Percentiles rank a stretch among this genome's conserved stretches.
Evolutionary conservation across 2,888 invertebrate genomes (phyloP).

Genomic region (Allophyes oxyacanthae): DNA sequence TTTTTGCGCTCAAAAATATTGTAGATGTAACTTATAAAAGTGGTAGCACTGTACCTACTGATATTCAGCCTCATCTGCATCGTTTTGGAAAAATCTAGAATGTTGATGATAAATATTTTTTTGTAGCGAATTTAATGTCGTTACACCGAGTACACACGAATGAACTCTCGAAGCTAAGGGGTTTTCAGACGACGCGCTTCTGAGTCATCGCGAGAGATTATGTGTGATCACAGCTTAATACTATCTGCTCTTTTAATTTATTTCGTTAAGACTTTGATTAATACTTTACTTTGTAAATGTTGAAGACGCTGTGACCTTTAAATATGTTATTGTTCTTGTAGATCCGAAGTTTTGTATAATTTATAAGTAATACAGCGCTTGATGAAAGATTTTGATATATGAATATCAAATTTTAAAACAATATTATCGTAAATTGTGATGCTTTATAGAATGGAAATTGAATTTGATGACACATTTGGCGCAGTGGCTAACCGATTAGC

Average conservation of each 20-base stretch:
- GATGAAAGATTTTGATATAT: no score
- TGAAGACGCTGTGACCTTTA: neutral
- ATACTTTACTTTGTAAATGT: constrained; percentile 6
- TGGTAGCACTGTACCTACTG: no score
- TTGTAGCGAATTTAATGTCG: constrained; percentile 7
- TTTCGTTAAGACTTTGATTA: constrained; percentile 12
- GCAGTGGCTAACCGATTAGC: no score
- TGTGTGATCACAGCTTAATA: constrained; percentile 14
- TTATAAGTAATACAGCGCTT: neutral
- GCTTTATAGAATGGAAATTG: no score
- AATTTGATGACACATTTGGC: no score
- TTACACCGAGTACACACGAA: constrained; percentile 11
- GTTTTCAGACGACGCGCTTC: constrained; percentile 5
- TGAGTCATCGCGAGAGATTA: constrained; percentile 15
- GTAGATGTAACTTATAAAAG: no score
- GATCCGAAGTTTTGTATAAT: neutral
- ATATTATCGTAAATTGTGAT: no score
- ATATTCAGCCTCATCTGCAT: no score
- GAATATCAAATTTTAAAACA: no score
- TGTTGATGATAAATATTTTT: no score
- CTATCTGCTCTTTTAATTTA: constrained; percentile 18
- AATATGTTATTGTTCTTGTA: neutral
- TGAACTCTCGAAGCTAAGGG: constrained; percentile 18
- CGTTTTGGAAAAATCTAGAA: no score
- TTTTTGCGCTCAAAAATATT: no score